Base-by-base conservation (phyloP, 2,113 vertebrate genomes). In the Lathamus discolor region DNA sequence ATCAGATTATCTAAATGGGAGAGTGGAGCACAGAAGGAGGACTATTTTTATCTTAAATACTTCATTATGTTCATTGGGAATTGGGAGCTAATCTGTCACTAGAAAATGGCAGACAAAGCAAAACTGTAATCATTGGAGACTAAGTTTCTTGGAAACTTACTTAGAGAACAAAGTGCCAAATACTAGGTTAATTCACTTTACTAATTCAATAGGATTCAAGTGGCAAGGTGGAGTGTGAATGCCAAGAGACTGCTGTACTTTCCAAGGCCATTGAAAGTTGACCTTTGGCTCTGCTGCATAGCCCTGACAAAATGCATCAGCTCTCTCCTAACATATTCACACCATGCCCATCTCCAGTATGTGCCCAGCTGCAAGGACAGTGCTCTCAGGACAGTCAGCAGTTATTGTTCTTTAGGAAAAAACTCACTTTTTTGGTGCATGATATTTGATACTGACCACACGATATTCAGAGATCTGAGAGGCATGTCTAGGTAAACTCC, bases 41-140 rank as follows among this genome's bases (percentile, higher is more conserved):
- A 66, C 70, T 90, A 68, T 61, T 88, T 92, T 91, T 55, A 39
- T 74, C 66, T 88, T 91, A 81, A 94, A 90, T 57, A 85, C 66
- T 69, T 64, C 54, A 63, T 59, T 78, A 69, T 63, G 63, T 84
- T 93, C 46, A 64, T 85, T 90, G 74, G 24, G 83, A 92, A 29
- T 63, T 93, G 62, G 31, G 57, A 95, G 33, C 29, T 88, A 39
- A 78, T 88, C 62, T 90, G 15, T 85, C 88, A 54, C 31, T 66
- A 67, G 67, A 86, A 95, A 96, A 92, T 46, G 46, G 82, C 54
- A 91, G 51, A 91, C 75, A 94, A 95, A 94, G 37, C 39, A 90
- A 86, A 79, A 92, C 46, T 3, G 10, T 80, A 92, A 76, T 39
- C 54, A 28, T 11, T 51, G 62, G 43, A 80, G 37, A 81, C 64